Conservation (phyloP, 92 coral and sea anemone genomes). For the Porites rus region DNA sequence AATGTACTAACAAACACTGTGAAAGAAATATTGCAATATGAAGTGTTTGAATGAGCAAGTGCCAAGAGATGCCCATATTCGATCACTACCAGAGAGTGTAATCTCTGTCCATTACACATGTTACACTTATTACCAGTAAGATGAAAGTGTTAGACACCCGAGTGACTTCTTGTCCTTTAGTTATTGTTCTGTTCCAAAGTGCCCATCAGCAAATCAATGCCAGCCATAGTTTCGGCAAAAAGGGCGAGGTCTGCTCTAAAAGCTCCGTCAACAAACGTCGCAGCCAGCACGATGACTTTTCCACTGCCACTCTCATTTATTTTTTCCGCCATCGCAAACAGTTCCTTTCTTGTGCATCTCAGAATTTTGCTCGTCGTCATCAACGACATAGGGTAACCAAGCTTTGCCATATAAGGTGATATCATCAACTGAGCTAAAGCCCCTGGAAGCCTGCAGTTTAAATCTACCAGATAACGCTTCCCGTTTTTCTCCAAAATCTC, state of each 20-base stretch:
- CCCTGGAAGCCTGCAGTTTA: constrained; percentile 12
- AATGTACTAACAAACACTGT: not conserved
- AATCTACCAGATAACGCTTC: constrained; percentile 2
- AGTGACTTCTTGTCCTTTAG: not conserved
- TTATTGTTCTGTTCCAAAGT: constrained; percentile 40
- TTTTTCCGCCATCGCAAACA: not conserved
- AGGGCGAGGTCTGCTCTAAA: not conserved
- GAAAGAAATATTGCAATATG: not conserved
- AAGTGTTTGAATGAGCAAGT: not conserved
- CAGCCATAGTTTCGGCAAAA: constrained; percentile 12
- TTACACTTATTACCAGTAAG: not conserved
- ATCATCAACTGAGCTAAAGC: constrained; percentile 1
- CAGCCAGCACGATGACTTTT: constrained; percentile 5
- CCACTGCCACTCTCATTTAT: not conserved
- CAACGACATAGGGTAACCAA: not conserved
- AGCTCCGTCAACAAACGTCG: constrained; percentile 3
- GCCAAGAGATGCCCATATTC: not conserved
- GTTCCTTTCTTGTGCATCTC: constrained; percentile 1
- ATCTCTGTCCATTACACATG: not conserved
- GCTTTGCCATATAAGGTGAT: constrained; percentile 4
- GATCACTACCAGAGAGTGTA: not conserved
- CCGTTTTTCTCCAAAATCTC: not conserved
- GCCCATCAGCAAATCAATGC: not conserved
- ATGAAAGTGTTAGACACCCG: not conserved
- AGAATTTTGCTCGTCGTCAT: not conserved